Base-by-base conservation (phyloP, 2,797 vertebrate genomes). In the Coranthus polyacanthus region DNA sequence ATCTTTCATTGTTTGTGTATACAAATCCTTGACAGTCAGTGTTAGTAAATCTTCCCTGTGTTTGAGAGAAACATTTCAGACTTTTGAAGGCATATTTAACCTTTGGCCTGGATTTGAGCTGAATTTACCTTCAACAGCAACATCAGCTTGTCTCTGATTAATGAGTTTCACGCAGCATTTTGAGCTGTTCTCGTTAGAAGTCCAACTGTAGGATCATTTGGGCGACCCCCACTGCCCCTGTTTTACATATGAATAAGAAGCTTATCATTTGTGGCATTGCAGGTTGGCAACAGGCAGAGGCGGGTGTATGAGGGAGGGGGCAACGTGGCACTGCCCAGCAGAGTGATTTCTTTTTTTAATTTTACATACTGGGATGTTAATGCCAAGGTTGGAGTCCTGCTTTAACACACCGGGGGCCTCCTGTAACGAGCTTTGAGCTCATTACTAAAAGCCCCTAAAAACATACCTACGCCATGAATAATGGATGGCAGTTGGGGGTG, bases 191-290 rank as follows among this genome's bases (percentile, higher is more conserved):
- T 89, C 64, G 51, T 88, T 81, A 79, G 49, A 82, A 83, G 82
- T 88, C 82, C 86, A 83, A 69, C 69, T 73, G 68, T 75, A 82
- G 83, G 81, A 89, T 88, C 67, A 85, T 82, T 80, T 75, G 61
- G 60, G 45, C 6, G 64, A 85, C 76, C 78, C 78, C 72, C 10
- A n/a, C 45, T 58, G 45, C 70, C 72, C 68, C 55, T 90, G 69
- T 75, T 91, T 91, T 90, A 84, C 87, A 90, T 91, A 84, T 81
- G 88, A 91, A 92, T 86, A 46, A 84, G 79, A 70, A 68, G 71
- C 86, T 90, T 87, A 91, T 89, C 83, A 74, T 79, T 53, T 61
- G 65, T 79, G 79, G 66, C 70, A 68, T 73, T 74, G 74, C 85
- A 88, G 88, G 66, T 77, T 76, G 66, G 44, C 58, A 66, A 67